These are phyloP conservation scores for Phasianus colchicus DNA, from an alignment of 2,113 vertebrate species.

Conservation along the genomic window DNA sequence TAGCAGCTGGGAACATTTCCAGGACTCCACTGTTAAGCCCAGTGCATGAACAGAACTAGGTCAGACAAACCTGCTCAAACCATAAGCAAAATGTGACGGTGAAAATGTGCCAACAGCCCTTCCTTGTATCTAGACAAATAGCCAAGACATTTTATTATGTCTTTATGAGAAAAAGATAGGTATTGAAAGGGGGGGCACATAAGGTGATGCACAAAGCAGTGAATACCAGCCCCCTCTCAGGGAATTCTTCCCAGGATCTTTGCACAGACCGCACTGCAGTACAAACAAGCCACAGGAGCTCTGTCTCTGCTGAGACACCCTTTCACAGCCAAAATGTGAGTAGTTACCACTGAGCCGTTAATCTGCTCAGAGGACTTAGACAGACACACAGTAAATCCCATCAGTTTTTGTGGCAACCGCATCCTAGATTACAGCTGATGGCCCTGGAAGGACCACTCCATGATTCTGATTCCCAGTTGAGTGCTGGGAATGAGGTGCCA, in stretches of 20 bases:
- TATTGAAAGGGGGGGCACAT: not conserved
- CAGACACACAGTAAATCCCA: not conserved
- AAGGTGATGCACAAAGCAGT: not conserved
- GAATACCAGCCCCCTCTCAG: not conserved
- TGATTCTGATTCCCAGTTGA: not conserved
- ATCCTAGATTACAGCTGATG: not conserved
- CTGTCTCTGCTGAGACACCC: not conserved
- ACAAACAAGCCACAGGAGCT: not conserved
- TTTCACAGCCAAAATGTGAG: not conserved
- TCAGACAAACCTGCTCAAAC: slow-evolving; percentile 60
- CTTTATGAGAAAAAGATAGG: not conserved
- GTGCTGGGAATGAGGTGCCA: fast-evolving
- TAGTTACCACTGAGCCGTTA: not conserved
- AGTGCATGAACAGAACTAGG: slow-evolving; percentile 59
- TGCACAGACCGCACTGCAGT: fast-evolving
- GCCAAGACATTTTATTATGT: not conserved
- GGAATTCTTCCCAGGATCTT: not conserved
- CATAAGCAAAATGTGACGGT: not conserved
- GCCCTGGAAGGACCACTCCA: not conserved
- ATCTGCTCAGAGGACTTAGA: not conserved
- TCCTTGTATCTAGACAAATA: slow-evolving; percentile 30
- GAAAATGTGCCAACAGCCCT: not conserved
- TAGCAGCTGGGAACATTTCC: slow-evolving; percentile 54
- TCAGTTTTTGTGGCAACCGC: not conserved
- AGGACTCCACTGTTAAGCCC: slow-evolving; percentile 50